Conservation (phyloP, 2,888 invertebrate species). For the Thalpophila matura region DNA sequence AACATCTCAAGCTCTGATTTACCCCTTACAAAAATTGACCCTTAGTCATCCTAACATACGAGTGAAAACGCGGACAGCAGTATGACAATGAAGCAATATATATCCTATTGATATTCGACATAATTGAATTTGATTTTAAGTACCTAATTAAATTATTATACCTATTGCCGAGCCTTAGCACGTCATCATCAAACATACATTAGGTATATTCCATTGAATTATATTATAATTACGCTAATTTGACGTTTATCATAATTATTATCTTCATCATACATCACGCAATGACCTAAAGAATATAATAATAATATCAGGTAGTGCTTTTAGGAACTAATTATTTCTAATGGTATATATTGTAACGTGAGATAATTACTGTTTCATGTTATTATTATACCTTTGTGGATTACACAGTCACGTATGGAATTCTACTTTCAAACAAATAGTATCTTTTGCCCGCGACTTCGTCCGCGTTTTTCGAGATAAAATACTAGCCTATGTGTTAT, state of each 20-base stretch:
- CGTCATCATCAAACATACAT: background rate
- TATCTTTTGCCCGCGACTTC: too few relatives aligned
- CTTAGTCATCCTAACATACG: too few relatives aligned
- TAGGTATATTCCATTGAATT: constrained; percentile 6
- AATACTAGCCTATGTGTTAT: too few relatives aligned
- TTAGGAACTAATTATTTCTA: constrained; percentile 27
- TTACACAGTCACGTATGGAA: too few relatives aligned
- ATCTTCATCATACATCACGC: constrained; percentile 6
- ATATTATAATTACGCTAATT: constrained; percentile 36
- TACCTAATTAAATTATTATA: background rate
- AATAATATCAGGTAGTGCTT: constrained; percentile 25
- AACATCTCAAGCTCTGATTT: too few relatives aligned
- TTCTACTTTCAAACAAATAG: too few relatives aligned
- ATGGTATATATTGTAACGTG: constrained; percentile 4
- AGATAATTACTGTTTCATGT: background rate
- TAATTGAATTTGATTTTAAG: background rate
- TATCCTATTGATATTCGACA: background rate
- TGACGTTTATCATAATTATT: constrained; percentile 8
- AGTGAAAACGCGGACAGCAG: too few relatives aligned
- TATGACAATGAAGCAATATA: background rate
- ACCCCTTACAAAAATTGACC: too few relatives aligned
- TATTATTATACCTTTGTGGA: constrained; percentile 1
- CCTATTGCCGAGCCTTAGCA: background rate
- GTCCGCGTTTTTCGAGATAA: too few relatives aligned
- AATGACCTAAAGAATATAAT: constrained; percentile 5